phyloP scores from a whole-genome alignment of 2,113 vertebrate genomes.

The Alces alces region DNA sequence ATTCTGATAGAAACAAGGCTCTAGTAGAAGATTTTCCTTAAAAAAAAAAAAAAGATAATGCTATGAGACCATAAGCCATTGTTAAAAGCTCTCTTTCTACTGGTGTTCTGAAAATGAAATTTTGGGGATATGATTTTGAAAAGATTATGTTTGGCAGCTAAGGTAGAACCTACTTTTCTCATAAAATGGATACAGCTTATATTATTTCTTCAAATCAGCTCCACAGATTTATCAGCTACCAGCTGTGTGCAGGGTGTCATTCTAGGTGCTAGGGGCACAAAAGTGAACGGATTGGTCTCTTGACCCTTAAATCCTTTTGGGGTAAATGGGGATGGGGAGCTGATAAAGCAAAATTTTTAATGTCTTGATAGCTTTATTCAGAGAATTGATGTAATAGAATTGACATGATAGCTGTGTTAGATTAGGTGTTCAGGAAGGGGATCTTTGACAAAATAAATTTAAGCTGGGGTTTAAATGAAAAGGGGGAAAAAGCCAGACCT shows the following conservation, averaged over 20 bases:
- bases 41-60: not conserved
- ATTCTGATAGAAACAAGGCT: not conserved
- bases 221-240: not conserved
- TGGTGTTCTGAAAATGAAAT: not conserved
- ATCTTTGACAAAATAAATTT: not conserved
- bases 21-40: not conserved
- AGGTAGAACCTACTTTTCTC: not conserved
- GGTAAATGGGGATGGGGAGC: not conserved
- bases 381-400: not conserved
- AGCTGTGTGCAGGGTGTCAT: not conserved
- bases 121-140: not conserved
- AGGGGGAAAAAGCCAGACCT: not conserved
- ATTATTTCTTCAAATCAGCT: not conserved
- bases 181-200: not conserved
- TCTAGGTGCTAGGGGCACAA: not conserved
- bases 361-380: not conserved
- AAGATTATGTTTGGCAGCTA: not conserved
- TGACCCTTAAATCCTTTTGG: not conserved
- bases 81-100: conserved; percentile 31
- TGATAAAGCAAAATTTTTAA: not conserved
- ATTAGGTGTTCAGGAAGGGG: not conserved
- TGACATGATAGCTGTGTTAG: not conserved
- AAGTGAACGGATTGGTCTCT: not conserved
- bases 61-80: not conserved
- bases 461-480: not conserved